Evolutionary conservation across 2,113 vertebrate species (phyloP).

Genomic region (Upupa epops): DNA sequence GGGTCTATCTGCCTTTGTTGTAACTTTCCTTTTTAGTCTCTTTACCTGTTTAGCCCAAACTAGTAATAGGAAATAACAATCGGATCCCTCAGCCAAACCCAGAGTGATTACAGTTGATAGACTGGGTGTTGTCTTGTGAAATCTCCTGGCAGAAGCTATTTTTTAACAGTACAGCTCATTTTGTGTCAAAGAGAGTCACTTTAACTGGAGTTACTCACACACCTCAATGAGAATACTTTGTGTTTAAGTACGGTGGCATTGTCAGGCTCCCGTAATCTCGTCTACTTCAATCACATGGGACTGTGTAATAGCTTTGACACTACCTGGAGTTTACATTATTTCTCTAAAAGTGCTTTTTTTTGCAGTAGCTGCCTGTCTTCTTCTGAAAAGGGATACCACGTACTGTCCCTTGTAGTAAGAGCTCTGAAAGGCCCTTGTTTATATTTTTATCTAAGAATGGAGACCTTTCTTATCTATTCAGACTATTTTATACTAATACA

Average conservation of each 20-base stretch:
- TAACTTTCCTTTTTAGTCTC: background rate
- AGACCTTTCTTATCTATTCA: background rate
- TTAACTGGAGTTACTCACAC: background rate
- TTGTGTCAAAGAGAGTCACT: conserved; percentile 13
- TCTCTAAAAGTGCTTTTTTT: background rate
- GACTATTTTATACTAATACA: background rate
- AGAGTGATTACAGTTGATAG: background rate
- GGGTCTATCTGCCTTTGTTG: background rate
- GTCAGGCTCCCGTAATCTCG: background rate
- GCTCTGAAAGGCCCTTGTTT: background rate
- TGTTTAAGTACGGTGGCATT: background rate
- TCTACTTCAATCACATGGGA: background rate
- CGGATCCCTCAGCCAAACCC: background rate
- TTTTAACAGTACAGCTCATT: background rate
- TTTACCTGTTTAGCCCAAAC: background rate
- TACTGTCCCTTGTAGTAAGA: background rate
- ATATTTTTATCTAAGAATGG: background rate
- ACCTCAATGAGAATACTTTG: background rate
- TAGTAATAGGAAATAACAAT: background rate
- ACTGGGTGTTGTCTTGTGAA: background rate
- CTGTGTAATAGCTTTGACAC: background rate
- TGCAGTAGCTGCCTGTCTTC: background rate
- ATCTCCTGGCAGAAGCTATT: conserved; percentile 36
- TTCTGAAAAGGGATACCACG: background rate
- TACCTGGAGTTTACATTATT: background rate